Evolutionary conservation across 1,140 invertebrate species (phyloP).

Genomic region (Augochlora pura): DNA sequence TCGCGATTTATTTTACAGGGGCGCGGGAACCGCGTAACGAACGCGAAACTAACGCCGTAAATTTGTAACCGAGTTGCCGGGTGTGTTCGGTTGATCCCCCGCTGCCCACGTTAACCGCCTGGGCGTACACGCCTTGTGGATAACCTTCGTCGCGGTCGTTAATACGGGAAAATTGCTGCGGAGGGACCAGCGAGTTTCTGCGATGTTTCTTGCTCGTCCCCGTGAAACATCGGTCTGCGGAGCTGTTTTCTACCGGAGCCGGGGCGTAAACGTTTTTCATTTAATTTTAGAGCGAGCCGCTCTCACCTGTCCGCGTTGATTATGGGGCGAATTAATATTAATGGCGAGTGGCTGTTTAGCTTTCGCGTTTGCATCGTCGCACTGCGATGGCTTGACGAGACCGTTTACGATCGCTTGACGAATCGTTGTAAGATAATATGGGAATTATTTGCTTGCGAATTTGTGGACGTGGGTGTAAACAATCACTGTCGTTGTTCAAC

Average conservation of each 20-base stretch:
- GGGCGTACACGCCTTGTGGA: conserved; percentile 11
- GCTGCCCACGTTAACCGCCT: conserved; percentile 14
- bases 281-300: not conserved
- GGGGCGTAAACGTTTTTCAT: not conserved
- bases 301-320: not conserved
- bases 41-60: conserved; percentile 14
- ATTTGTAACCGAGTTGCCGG: conserved; percentile 20
- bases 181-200: not conserved
- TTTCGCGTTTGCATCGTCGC: not conserved
- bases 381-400: not conserved
- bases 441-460: no score
- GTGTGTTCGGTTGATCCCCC: conserved; percentile 13
- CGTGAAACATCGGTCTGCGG: not conserved
- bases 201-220: not conserved
- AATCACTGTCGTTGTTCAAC: no score
- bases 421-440: no score
- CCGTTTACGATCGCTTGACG: not conserved
- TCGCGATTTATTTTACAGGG: conserved; percentile 2
- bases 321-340: conserved; percentile 8
- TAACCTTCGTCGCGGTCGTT: conserved; percentile 29
- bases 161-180: conserved; percentile 18
- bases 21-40: not conserved
- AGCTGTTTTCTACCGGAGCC: not conserved
- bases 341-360: not conserved
- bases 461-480: no score